Base-by-base conservation (phyloP, 2,113 vertebrate species). In the Notechis scutatus region DNA sequence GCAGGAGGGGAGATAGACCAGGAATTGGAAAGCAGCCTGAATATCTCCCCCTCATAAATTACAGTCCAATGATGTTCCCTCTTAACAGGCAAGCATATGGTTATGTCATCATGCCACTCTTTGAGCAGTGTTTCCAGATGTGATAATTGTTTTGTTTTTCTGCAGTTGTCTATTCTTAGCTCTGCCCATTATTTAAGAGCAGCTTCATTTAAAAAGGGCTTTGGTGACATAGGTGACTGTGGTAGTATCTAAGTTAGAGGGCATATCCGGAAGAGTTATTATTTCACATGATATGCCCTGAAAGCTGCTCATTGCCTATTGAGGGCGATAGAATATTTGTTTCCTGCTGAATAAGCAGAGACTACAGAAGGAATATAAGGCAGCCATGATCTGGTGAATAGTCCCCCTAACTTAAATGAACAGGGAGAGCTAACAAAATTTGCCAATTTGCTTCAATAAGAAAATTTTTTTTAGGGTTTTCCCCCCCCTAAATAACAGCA, bases 31-130 rank as follows among this genome's bases (percentile, higher is more conserved):
- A 95, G 57, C 10, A 97, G 47, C 94, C 96, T 91, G 93, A 45
- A 94, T 87, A 92, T 96, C 94, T 96, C 94, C 93, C 95, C 87
- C 95, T 96, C 96, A 95, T 94, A 95, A 95, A 74, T 96, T 95
- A 93, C 4, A 59, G 90, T 74, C 94, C 95, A 90, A 91, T 90
- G 94, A 94, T 95, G 81, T 74, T 39, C 85, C 89, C 55, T 54
- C 29, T 96, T 94, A 88, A 94, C 81, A 93, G 86, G 47, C 69
- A 3, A 2, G 88, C 74, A 91, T 91, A 91, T 88, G 91, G 93
- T 88, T 92, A 85, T 89, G 88, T 93, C 93, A 91, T 93, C 88
- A 57, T 20, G 85, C 91, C 94, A 39, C 55, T 87, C 89, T 94
- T 69, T 81, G 89, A 95, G 42, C 85, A 92, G 55, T 18, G 74